phyloP scores from a whole-genome alignment of 2,888 invertebrate species.

The Drosophila hamatofila region DNA sequence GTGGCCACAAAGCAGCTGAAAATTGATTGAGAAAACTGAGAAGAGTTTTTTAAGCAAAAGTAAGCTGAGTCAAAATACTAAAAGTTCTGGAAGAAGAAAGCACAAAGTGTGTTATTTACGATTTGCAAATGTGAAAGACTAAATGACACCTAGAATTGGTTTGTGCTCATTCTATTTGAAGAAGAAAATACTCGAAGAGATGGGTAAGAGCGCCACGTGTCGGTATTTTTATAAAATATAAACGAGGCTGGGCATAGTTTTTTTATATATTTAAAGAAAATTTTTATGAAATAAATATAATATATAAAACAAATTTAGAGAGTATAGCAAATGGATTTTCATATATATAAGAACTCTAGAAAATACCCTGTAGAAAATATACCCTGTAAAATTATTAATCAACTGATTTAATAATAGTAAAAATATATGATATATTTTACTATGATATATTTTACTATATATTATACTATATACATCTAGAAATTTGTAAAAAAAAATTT shows the following conservation, averaged over 20 bases:
- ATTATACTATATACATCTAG: too few species aligned
- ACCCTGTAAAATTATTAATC: too few species aligned
- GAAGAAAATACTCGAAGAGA: neutral
- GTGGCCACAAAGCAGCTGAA: slow-evolving; percentile 22
- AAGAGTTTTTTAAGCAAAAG: neutral
- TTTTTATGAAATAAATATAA: neutral
- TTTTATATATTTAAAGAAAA: neutral
- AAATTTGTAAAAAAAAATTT: too few species aligned
- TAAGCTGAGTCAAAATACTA: neutral
- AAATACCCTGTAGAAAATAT: too few species aligned
- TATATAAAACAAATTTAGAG: neutral
- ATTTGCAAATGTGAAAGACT: slow-evolving; percentile 12
- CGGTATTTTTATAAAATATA: slow-evolving; percentile 6
- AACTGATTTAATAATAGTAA: too few species aligned
- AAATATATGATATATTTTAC: too few species aligned
- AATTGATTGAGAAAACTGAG: slow-evolving; percentile 3
- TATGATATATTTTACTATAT: too few species aligned
- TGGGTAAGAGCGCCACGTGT: neutral
- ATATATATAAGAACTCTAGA: too few species aligned
- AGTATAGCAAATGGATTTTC: too few species aligned
- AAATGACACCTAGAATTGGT: slow-evolving; percentile 9
- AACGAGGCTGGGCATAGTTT: neutral
- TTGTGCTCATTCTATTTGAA: neutral
- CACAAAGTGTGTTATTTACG: neutral
- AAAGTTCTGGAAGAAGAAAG: slow-evolving; percentile 1